phyloP scores from a whole-genome alignment of 2,888 invertebrate genomes.

The Aquatica leii region DNA sequence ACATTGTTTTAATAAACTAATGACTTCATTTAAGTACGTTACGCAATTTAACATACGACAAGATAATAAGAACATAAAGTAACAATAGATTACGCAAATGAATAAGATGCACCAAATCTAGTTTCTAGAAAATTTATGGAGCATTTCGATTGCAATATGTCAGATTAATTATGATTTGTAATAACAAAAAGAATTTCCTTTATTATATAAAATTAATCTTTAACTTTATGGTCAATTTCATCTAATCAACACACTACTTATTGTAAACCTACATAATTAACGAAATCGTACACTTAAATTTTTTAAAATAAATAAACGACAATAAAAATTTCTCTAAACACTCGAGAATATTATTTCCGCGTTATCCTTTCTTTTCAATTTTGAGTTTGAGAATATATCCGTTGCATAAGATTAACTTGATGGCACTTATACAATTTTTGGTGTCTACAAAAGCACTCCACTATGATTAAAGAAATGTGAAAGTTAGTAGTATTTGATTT shows the following conservation, averaged over 20 bases:
- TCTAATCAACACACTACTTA: neutral
- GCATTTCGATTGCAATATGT: conserved; percentile 10
- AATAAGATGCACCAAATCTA: conserved; percentile 1
- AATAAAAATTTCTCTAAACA: neutral
- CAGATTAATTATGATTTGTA: neutral
- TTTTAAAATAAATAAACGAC: too few relatives aligned
- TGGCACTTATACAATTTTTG: conserved; percentile 6
- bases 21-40: too few relatives aligned
- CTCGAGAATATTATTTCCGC: neutral
- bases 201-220: neutral
- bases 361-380: neutral
- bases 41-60: too few relatives aligned
- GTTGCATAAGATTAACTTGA: conserved; percentile 3
- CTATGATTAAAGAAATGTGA: neutral
- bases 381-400: neutral
- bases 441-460: conserved; percentile 11
- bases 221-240: neutral
- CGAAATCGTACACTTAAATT: too few relatives aligned
- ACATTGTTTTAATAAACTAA: too few relatives aligned
- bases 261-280: too few relatives aligned
- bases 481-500: conserved; percentile 19
- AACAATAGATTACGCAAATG: neutral
- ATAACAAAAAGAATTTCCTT: neutral
- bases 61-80: too few relatives aligned
- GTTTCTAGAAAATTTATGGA: neutral